phyloP scores from a whole-genome alignment of 2,888 invertebrate species.

The Chloroclystis v-ata region DNA sequence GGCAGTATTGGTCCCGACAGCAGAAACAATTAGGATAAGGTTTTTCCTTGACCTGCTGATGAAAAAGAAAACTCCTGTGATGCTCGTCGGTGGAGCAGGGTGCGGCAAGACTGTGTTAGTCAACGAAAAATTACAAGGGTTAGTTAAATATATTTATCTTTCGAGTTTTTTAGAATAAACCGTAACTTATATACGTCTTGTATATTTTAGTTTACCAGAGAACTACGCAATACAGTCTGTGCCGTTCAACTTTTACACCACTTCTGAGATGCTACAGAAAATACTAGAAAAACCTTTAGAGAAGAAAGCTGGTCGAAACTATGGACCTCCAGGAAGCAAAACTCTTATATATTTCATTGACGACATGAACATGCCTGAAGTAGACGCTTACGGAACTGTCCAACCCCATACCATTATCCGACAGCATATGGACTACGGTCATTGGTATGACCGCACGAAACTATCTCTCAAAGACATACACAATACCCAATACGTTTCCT shows the following conservation, averaged over 20 bases:
- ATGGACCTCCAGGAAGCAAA: conserved; percentile 96
- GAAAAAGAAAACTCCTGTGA: conserved; percentile 92
- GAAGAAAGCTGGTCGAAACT: conserved; percentile 97
- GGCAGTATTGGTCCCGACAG: conserved; percentile 94
- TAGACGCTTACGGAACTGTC: conserved; percentile 92
- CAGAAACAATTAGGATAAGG: conserved; percentile 93
- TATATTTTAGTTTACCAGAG: conserved; percentile 81
- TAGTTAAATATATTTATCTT: conserved; percentile 15
- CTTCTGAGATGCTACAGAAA: conserved; percentile 95
- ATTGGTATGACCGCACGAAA: conserved; percentile 93
- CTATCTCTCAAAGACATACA: conserved; percentile 95
- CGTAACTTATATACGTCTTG: neutral
- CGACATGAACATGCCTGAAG: conserved; percentile 99
- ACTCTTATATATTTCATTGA: conserved; percentile 96
- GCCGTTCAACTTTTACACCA: conserved; percentile 97
- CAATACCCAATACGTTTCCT: conserved; percentile 97
- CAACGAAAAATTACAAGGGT: conserved; percentile 82
- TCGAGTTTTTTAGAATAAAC: too few species aligned
- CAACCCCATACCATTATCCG: conserved; percentile 97
- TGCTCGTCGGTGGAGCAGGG: conserved; percentile 96
- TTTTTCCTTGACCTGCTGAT: conserved; percentile 94
- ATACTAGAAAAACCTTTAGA: conserved; percentile 96
- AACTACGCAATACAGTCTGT: conserved; percentile 93
- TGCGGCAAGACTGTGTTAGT: conserved; percentile 94
- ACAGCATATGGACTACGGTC: conserved; percentile 96